Evolutionary conservation across 2,797 vertebrate species (phyloP), one percentile per base, ranked within the genome.

Genomic region (Todus mexicanus): DNA sequence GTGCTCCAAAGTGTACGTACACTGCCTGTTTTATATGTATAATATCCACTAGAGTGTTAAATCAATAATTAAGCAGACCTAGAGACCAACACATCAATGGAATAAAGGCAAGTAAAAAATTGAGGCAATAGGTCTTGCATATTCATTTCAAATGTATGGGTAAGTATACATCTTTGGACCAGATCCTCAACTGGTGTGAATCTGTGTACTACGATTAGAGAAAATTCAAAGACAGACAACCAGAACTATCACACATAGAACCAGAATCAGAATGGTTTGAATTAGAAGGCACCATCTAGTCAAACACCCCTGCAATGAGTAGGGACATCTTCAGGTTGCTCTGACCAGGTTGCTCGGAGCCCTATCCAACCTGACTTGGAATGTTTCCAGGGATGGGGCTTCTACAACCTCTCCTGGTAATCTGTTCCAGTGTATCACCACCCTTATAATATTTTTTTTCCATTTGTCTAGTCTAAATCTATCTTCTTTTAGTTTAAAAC

Each of bases 81-180:
- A 92, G 85, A 78, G 45, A 80, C 12, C 73, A 91, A 63, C 23
- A 92, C 56, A 90, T 84, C 61, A 74, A 43, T 77, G 73, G 47
- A 89, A 92, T 91, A 89, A 94, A 69, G 40, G 89, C 64, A 95
- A 94, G 68, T 89, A 79, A 96, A 95, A 87, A n/a, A 20, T 5
- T 42, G 45, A 90, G 61, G 26, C 8, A 56, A 21, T 42, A 89
- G 42, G 47, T 68, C 37, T 35, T 64, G 48, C 10, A n/a, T 47
- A 35, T 76, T 71, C 21, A 33, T n/a, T 74, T 65, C 40, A 83
- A 54, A 48, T 69, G 29, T 60, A 29, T 17, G 21, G 26, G 6
- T 73, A 85, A 59, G 40, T 33, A 45, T 23, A 35, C 3, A 27
- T 43, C 66, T 80, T 80, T 69, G 40, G 54, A 60, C 14, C 14